Evolutionary conservation across 2,888 invertebrate genomes (phyloP).

Genomic region (Erebia palarica): DNA sequence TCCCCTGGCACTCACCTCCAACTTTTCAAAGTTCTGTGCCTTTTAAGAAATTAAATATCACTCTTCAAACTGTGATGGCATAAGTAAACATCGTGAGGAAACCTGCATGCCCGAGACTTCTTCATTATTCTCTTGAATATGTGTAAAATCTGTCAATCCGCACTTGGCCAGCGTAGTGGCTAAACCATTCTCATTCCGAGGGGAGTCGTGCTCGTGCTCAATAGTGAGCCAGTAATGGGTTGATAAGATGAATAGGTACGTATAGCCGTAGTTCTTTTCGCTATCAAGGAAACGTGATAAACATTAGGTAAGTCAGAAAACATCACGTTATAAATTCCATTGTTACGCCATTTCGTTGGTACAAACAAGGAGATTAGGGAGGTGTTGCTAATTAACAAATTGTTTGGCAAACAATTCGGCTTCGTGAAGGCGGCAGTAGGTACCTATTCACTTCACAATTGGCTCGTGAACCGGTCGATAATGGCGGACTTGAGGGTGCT

Average conservation of each 20-base stretch:
- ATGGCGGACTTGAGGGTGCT: background rate
- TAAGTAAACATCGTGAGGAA: no score
- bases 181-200: no score
- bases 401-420: background rate
- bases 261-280: background rate
- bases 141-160: no score
- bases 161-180: no score
- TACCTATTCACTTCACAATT: background rate
- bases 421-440: background rate
- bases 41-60: no score
- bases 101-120: no score
- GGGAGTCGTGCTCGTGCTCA: no score
- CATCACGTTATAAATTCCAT: background rate
- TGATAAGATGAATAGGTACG: background rate
- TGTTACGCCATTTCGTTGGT: background rate
- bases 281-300: constrained; percentile 5
- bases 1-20: no score
- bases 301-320: background rate
- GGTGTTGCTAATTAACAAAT: background rate
- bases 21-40: no score
- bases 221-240: no score
- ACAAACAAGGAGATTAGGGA: background rate
- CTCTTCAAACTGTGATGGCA: no score
- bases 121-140: no score
- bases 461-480: background rate